Evolutionary conservation across 2,888 invertebrate genomes (phyloP), one percentile per base, ranked within the genome.

Genomic region (Athripsodes cinereus): DNA sequence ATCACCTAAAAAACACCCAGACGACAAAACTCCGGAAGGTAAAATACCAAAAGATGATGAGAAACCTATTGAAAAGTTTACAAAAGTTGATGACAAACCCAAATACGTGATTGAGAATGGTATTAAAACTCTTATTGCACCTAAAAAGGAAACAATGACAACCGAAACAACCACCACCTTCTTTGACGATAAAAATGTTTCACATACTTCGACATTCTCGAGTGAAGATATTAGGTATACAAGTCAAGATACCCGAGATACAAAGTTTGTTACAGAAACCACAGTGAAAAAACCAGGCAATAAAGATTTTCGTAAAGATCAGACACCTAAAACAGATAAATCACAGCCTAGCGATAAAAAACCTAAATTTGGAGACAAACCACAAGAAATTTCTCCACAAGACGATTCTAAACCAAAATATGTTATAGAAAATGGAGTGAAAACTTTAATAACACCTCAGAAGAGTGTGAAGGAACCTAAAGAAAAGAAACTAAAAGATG

Each of bases 401-500:
- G 34, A 22, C n/a, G 44, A 40, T 48, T 52, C 50, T 31, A 44
- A 52, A 48, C 52, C 46, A 20, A 58, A 52, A 22, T 63, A 61
- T 47, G 58, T 62, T 20, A 58, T 54, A 13, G 62, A 62, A 54
- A 61, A 60, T 52, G 61, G 59, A 16, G 19, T 61, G 2, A 59
- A 54, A 52, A 61, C 58, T 16, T 59, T 53, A 47, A 26, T 58
- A 8, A 35, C 51, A 2, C 65, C 64, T 54, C 22, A 6, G 40
- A n/a, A 13, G n/a, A 16, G 3, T 3, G 2, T n/a, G 16, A 13
- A 62, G 16, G 53, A 21, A 47, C 50, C 50, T 22, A 34, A 26
- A 5, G 53, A 54, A n/a, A 54, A 2, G 6, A 26, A 40, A 40
- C 40, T 13, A 13, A 3, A 40, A 40, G 26, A 26, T 10, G 26